Evolutionary conservation across 2,888 invertebrate genomes (phyloP), one percentile per base, ranked within the genome.

Genomic region (Clitarchus hookeri): DNA sequence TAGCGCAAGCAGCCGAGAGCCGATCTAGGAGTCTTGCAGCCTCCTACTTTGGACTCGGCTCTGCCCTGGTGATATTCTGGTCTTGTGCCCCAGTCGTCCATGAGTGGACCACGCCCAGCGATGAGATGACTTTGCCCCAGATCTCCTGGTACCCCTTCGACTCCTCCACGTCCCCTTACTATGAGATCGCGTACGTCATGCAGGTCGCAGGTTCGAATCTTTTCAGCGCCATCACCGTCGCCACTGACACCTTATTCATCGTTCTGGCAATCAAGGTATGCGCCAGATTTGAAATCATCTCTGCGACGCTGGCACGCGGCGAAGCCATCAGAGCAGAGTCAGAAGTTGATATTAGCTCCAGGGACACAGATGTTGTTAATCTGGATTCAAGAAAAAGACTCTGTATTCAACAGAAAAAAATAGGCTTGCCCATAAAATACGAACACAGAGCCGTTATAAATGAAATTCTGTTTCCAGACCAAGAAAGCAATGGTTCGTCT

Each of bases 101-200:
- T 8, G 16, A 25, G 16, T 65, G 89, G 0, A 88, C 86, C 9
- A 87, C 90, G 44, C 90, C 90, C 4, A 23, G 23, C 23, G 8
- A 19, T 9, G 26, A 27, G 16, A 26, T 89, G 0, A 88, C 86
- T 8, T 87, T 91, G 36, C 90, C 90, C 4, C 89, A 91, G 80
- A 89, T 90, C 53, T 93, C 0, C 13, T 92, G 87, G 27, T 91
- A 89, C 84, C 91, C 90, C 11, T 90, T 90, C 84, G 89, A 90
- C 27, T 89, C 89, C 6, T 89, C 88, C 0, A 53, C 48, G 26
- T 86, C 88, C 2, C 90, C 90, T 16, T 87, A 89, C 85, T 89
- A 89, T 85, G 87, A 87, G 48, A 85, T 90, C 12, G 89, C 88
- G 44, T 89, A 89, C 78, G 13, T 85, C 12, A 77, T 89, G 23